Evolutionary conservation across 64 coral and sea anemone genomes (phyloP), one percentile per base, ranked within the genome.

Genomic region (Pocillopora damicornis): DNA sequence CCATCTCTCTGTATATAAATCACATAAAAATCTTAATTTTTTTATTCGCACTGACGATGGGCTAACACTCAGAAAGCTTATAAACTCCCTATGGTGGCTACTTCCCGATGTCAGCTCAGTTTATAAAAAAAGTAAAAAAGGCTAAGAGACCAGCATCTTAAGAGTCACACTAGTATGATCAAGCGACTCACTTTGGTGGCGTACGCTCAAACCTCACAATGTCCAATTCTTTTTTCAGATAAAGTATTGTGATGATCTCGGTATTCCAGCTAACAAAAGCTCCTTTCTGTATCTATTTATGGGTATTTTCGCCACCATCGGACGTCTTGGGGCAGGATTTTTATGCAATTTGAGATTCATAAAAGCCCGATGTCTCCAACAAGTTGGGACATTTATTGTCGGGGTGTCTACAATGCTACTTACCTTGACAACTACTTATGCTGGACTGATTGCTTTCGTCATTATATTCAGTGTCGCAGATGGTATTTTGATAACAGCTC

Each of bases 241-340:
- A 14, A 85, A 91, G 12, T 16, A 91, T 23, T 63, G 51, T 35
- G 35, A 79, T 15, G 89, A 91, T 37, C 37, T 91, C 35, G 89
- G 89, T 11, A 61, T 86, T 63, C 75, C 82, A 2, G 20, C 35
- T 0, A 30, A 77, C 35, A 91, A 91, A 73, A 60, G 80, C 26
- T 77, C 89, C 37, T 79, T 60, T 69, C 75, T 91, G 20, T 91
- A 68, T 13, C 61, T 91, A 22, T 86, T 86, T 63, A 76, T 91
- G 64, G 89, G 89, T 11, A 20, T 91, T n/a, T 84, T 84, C 25
- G 81, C 81, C 11, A 4, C 81, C 37, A 0, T 84, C 23, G 81
- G 81, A 35, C 81, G 81, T 45, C 64, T 84, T 66, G 63, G 63
- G 58, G 81, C 17, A 56, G 81, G 81, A 5, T 84, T 71, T 25